Evolutionary conservation across 2,113 vertebrate genomes (phyloP).

Genomic region (Nibea coibor): DNA sequence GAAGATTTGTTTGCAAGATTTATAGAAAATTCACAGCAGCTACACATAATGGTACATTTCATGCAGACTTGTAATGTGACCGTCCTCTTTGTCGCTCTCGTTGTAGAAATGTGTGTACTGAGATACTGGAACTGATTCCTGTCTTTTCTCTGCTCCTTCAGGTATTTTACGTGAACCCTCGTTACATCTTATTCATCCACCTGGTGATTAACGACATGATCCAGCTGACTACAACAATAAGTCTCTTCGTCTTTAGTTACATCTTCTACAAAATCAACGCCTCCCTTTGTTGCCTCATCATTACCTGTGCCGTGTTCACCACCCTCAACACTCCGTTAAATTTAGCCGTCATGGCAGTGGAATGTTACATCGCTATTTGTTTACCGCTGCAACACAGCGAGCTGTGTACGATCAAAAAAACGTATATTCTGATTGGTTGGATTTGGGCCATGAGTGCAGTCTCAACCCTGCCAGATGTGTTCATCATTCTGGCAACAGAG

Average conservation of each 20-base stretch:
- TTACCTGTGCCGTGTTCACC: constrained; percentile 43
- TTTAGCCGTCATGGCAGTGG: constrained; percentile 68
- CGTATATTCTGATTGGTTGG: constrained; percentile 59
- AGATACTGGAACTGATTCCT: background rate
- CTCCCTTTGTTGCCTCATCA: constrained; percentile 36
- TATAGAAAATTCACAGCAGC: too few species aligned
- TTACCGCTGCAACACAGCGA: constrained; percentile 64
- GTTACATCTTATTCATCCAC: constrained; percentile 77
- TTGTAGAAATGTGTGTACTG: too few species aligned
- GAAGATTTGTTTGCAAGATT: too few species aligned
- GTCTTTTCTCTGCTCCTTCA: background rate
- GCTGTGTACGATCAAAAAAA: constrained; percentile 67
- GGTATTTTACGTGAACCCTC: constrained; percentile 71
- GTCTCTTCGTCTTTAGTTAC: constrained; percentile 68
- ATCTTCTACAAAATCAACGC: constrained; percentile 49
- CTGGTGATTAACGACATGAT: constrained; percentile 79
- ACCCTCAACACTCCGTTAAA: constrained; percentile 68
- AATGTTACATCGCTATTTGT: constrained; percentile 77
- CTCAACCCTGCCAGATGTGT: constrained; percentile 61
- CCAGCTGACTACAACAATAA: constrained; percentile 50
- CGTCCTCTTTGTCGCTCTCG: too few species aligned
- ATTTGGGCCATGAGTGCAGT: constrained; percentile 66
- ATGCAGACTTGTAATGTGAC: too few species aligned
- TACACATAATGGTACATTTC: too few species aligned
- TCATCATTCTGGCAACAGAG: constrained; percentile 60